Percentiles rank a stretch among this genome's conserved stretches.
These are phyloP conservation scores for Cheirogaleus major DNA, from an alignment of 2,797 vertebrate genomes.

Conservation along the genomic window DNA sequence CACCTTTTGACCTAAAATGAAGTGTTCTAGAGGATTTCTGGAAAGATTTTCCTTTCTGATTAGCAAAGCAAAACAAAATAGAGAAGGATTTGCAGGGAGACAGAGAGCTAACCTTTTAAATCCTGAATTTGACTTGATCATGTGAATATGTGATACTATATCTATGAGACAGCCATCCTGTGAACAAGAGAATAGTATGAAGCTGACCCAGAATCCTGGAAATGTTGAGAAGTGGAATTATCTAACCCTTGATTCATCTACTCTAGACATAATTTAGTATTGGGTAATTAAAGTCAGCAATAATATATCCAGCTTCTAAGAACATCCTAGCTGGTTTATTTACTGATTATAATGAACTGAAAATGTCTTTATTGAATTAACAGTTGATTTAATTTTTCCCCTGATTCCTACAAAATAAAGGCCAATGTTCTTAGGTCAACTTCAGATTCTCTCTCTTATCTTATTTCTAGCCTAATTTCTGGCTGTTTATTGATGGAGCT, in stretches of 20 bases:
- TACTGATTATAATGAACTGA: not conserved
- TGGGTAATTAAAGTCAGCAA: not conserved
- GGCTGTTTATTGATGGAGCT: not conserved
- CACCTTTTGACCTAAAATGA: not conserved
- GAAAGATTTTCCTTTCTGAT: not conserved
- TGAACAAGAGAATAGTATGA: not conserved
- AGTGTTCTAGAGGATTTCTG: not conserved
- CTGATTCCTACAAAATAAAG: not conserved
- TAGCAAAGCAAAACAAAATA: not conserved
- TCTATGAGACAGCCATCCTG: not conserved
- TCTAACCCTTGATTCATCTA: not conserved
- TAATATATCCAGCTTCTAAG: not conserved
- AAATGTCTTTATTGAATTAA: not conserved
- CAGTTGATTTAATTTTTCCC: not conserved
- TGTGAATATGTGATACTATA: not conserved
- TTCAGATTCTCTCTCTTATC: not conserved
- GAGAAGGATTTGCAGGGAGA: not conserved
- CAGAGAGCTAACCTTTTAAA: not conserved
- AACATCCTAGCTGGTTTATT: not conserved
- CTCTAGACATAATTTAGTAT: not conserved
- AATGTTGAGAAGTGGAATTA: not conserved
- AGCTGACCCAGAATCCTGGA: not conserved
- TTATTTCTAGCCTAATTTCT: not conserved
- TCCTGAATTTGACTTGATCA: not conserved
- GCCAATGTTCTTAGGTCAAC: not conserved